Conservation (phyloP, 2,113 vertebrate species). For the Oriolus oriolus region DNA sequence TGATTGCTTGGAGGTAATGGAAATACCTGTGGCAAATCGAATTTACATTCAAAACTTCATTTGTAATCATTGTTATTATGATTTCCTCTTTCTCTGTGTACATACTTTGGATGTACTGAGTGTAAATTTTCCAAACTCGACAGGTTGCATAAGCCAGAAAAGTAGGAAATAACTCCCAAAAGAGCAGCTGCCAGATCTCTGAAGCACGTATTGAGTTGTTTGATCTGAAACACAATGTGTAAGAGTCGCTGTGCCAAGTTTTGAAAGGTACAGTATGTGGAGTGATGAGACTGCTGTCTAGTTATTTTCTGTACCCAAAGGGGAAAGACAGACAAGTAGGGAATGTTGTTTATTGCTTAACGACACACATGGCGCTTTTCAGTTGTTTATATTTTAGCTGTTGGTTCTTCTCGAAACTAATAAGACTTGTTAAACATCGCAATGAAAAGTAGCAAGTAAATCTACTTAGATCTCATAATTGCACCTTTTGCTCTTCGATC, state of each 20-base stretch:
- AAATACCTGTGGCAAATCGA: constrained; percentile 34
- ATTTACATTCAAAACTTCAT: constrained; percentile 36
- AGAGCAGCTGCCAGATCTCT: constrained; percentile 7
- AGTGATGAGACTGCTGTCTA: background rate
- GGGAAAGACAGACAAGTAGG: background rate
- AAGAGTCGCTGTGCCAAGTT: constrained; percentile 24
- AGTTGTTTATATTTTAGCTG: background rate
- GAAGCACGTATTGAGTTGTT: background rate
- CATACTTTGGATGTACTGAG: constrained; percentile 3
- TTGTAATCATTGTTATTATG: constrained; percentile 11
- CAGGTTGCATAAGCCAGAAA: constrained; percentile 23
- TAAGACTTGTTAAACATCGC: background rate
- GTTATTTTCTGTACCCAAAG: constrained; percentile 18
- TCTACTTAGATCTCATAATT: background rate
- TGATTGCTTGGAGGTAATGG: background rate
- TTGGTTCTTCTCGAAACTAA: background rate
- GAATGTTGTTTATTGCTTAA: background rate
- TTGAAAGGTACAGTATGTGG: constrained; percentile 28
- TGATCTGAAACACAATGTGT: background rate
- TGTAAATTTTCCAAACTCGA: constrained; percentile 11
- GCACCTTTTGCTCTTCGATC: background rate
- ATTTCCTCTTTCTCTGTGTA: background rate
- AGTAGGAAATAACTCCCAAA: constrained; percentile 39
- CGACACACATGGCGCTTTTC: background rate
- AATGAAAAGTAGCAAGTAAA: background rate